Base-by-base conservation (phyloP, 2,113 vertebrate species). In the Rhinichthys klamathensis region DNA sequence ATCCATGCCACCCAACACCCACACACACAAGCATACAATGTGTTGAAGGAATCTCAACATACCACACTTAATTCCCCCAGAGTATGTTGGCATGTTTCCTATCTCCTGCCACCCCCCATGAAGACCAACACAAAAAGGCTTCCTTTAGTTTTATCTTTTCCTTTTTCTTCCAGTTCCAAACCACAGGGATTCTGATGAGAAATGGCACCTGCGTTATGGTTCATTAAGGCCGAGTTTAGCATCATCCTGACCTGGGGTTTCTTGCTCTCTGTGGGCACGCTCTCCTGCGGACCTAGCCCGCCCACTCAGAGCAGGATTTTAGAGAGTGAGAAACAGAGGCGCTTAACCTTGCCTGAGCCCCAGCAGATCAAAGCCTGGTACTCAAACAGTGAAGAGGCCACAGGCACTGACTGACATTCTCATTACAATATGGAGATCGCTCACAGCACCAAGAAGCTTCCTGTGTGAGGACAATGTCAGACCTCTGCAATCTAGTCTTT, bases 181-280 rank as follows among this genome's bases (percentile, higher is more conserved):
- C 35, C 70, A 74, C 83, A 61, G 85, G 63, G 82, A 58, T 74
- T 85, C 41, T 89, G 76, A 86, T 86, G 69, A 58, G 46, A 85
- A 80, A 87, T 79, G 85, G 84, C 86, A 89, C 60, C 54, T 79
- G 32, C 69, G 72, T 86, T 87, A 80, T 58, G 63, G 38, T 32
- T 84, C 67, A 81, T 83, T 80, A 84, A 81, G 54, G 63, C 85
- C 78, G 84, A 21, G 21, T 63, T 84, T 76, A 73, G 70, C 49
- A 76, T 84, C 41, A 77, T 82, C 60, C 70, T 77, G 78, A 82
- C 60, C 72, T 51, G n/a, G 46, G 77, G 84, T 65, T 88, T 85
- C 56, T 72, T 63, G 38, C 76, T 81, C 69, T 84, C 44, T 49
- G 32, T 80, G 63, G 65, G 74, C 38, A 27, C 44, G 61, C 67